Base-by-base conservation (phyloP, 2,113 vertebrate species). In the Salvator merianae region DNA sequence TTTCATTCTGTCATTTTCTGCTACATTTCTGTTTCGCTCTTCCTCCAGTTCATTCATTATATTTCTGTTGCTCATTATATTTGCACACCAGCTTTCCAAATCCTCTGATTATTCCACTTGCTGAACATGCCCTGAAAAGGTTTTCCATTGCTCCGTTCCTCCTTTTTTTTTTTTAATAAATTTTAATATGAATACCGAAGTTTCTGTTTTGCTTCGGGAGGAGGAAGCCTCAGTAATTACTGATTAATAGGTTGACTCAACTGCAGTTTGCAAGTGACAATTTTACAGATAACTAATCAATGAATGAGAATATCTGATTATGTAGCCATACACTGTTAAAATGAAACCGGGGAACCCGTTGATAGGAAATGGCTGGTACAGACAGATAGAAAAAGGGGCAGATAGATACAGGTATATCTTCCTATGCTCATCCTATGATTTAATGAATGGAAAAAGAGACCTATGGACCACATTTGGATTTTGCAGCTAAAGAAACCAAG, bases 181-280 rank as follows among this genome's bases (percentile, higher is more conserved):
- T 34, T 43, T 69, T 59, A 10, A 20, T 70, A 59, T n/a, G 2
- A 62, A 30, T n/a, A 28, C 30, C 14, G 28, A 71, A 43, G 16
- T 78, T 78, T 71, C 36, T 34, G 30, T 40, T 84, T 63, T 34
- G 83, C 77, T 79, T 26, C 53, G 47, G 68, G 66, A 59, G 30
- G 50, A 65, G 53, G 59, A 79, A 78, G 50, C 53, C 76, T 63
- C 77, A 50, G 53, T 65, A 63, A 79, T 79, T 84, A 84, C 79
- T 79, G 76, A 84, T 84, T 79, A 84, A 79, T 72, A 79, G 53
- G 26, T 4, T 84, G 70, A 53, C 75, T 78, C 65, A 62, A n/a
- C 34, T 13, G 26, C 7, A 30, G n/a, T 66, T 34, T 70, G 66
- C 59, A 69, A 77, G 69, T 72, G 68, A 72, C 75, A 84, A 72